Percentiles rank a stretch among this genome's conserved stretches.
phyloP scores from a whole-genome alignment of 2,113 vertebrate genomes.

The Neopipo cinnamomea region DNA sequence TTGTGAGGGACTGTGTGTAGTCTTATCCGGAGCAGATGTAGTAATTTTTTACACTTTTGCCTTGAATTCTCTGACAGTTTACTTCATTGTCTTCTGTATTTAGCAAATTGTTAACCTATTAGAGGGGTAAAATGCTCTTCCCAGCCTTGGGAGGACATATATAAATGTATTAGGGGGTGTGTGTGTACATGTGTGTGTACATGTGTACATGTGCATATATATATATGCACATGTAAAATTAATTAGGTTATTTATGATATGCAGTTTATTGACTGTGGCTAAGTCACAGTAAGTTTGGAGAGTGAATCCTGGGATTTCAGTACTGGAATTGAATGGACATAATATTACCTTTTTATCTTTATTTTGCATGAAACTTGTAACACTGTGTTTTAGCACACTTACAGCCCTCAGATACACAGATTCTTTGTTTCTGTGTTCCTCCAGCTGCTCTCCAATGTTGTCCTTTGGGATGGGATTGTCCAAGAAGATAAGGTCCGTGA shows the following conservation, averaged over 20 bases:
- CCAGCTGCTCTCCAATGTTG: slow-evolving; percentile 84
- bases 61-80: not conserved
- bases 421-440: not conserved
- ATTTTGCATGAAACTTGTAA: not conserved
- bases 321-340: not conserved
- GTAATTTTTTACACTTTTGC: not conserved
- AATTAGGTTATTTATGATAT: not conserved
- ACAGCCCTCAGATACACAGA: not conserved
- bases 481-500: slow-evolving; percentile 79
- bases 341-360: not conserved
- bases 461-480: slow-evolving; percentile 85
- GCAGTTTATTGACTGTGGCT: not conserved
- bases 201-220: not conserved
- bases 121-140: not conserved
- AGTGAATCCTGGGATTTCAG: not conserved
- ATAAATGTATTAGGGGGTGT: too few relatives aligned
- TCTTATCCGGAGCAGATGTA: not conserved
- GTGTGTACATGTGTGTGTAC: too few relatives aligned
- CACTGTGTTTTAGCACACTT: not conserved
- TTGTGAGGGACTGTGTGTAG: not conserved
- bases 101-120: not conserved
- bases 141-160: not conserved
- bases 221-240: not conserved
- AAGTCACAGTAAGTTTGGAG: not conserved
- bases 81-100: not conserved